Evolutionary conservation across 2,888 invertebrate genomes (phyloP).

Genomic region (Eulithis prunata): DNA sequence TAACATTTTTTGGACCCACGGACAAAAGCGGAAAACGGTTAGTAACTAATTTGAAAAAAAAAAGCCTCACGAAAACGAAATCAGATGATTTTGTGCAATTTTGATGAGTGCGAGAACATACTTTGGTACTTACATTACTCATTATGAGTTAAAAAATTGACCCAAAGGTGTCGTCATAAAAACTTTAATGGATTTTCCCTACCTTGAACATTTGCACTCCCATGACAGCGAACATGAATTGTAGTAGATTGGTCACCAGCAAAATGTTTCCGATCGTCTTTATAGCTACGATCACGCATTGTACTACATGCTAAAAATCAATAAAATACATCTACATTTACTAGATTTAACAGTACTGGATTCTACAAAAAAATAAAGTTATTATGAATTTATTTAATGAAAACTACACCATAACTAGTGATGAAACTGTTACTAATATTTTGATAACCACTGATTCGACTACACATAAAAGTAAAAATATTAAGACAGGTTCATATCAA

Average conservation of each 20-base stretch:
- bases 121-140: conserved; percentile 20
- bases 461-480: neutral
- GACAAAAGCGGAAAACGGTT: conserved; percentile 61
- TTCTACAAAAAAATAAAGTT: neutral
- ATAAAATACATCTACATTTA: conserved; percentile 40
- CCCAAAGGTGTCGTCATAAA: conserved; percentile 78
- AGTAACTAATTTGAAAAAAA: conserved; percentile 57
- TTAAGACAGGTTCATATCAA: neutral
- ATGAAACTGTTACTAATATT: neutral
- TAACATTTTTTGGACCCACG: conserved; percentile 80
- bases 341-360: neutral
- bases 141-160: conserved; percentile 49
- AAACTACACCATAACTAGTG: neutral
- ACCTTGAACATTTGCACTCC: conserved; percentile 99
- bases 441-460: neutral
- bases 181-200: conserved; percentile 70
- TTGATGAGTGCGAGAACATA: conserved; percentile 20
- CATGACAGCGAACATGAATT: conserved; percentile 99
- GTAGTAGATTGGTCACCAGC: conserved; percentile 99
- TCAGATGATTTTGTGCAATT: conserved; percentile 56
- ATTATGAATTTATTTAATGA: neutral
- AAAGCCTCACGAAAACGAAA: conserved; percentile 74
- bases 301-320: conserved; percentile 97
- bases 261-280: conserved; percentile 99
- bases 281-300: conserved; percentile 99